Conservation (phyloP, 2,113 vertebrate genomes). For the Rhineura floridana region DNA sequence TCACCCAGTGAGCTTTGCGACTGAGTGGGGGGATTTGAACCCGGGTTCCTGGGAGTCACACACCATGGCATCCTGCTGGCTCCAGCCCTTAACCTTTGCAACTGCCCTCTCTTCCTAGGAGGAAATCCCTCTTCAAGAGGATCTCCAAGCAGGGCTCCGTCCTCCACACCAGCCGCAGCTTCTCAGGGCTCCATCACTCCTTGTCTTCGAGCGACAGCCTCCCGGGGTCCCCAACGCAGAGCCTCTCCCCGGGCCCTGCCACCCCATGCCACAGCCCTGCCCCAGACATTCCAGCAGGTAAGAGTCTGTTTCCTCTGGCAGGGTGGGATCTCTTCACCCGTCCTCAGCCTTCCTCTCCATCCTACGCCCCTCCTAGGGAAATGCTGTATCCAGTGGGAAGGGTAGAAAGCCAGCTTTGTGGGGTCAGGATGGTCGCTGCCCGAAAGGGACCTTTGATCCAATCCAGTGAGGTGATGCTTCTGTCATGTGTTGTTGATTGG, state of each 20-base stretch:
- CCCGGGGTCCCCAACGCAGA: constrained; percentile 95
- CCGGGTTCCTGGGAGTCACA: too few relatives aligned
- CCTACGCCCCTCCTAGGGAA: too few relatives aligned
- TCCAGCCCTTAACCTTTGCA: background rate
- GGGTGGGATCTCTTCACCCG: background rate
- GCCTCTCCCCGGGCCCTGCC: constrained; percentile 88
- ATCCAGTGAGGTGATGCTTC: too few relatives aligned
- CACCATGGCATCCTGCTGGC: too few relatives aligned
- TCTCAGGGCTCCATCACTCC: constrained; percentile 93
- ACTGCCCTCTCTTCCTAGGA: constrained; percentile 67
- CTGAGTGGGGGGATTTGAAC: too few relatives aligned
- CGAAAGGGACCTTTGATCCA: too few relatives aligned
- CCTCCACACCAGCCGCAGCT: constrained; percentile 93
- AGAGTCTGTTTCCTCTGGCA: background rate
- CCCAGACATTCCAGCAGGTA: constrained; percentile 84
- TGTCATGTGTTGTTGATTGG: too few relatives aligned
- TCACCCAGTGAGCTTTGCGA: too few relatives aligned
- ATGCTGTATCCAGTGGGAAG: too few relatives aligned
- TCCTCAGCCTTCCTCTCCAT: background rate
- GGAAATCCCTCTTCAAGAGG: constrained; percentile 90
- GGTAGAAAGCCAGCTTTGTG: too few relatives aligned
- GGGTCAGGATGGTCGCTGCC: too few relatives aligned
- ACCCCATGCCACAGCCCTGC: constrained; percentile 89
- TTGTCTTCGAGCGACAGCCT: constrained; percentile 96
- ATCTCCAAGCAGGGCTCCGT: constrained; percentile 90